Evolutionary conservation across 2,797 vertebrate species (phyloP), one percentile per base, ranked within the genome.

Genomic region (Sternotherus odoratus): DNA sequence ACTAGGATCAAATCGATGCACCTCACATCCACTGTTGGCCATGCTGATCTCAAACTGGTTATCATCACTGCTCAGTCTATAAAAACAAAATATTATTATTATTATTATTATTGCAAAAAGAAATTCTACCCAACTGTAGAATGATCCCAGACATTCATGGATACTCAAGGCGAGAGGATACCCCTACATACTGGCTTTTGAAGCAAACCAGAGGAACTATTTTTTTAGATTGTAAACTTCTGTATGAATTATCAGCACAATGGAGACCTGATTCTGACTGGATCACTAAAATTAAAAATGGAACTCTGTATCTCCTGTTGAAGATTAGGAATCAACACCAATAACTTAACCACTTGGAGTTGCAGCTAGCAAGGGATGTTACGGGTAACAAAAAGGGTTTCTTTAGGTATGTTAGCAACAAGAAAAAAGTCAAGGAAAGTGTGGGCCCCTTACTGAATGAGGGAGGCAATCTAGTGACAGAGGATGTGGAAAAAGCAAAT

Each of bases 1-100:
- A 77, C 99, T 98, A 49, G 99, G 99, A 90, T 99, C 99, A 17
- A 99, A 99, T 90, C 98, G 98, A 96, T 99, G 99, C 51, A 99
- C 99, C 92, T 99, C 99, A 51, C 99, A 99, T 0, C 99, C 99
- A 0, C 94, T 97, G 13, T 88, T 94, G 66, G 98, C 98, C 81
- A 99, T 98, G 88, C 93, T 97, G 4, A 88, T 94, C 97, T 99
- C 99, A 97, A 99, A 98, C 39, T 96, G 96, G 39, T 98, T 98
- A 81, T 99, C 98, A 1, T 98, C 98, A 0, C 83, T 98, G 77
- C 99, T 99, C 82, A 98, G 88, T 33, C 98, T 98, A 21, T 0
- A 5, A 77, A 84, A 95, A 80, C 5, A 72, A 77, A 15, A 57
- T 1, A 6, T 16, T 54, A 77, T 15, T 56, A 77, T 15, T 56